Evolutionary conservation across 30 jellyfish, hydroid and myxozoan species (phyloP).

Genomic region (Pelagia noctiluca): DNA sequence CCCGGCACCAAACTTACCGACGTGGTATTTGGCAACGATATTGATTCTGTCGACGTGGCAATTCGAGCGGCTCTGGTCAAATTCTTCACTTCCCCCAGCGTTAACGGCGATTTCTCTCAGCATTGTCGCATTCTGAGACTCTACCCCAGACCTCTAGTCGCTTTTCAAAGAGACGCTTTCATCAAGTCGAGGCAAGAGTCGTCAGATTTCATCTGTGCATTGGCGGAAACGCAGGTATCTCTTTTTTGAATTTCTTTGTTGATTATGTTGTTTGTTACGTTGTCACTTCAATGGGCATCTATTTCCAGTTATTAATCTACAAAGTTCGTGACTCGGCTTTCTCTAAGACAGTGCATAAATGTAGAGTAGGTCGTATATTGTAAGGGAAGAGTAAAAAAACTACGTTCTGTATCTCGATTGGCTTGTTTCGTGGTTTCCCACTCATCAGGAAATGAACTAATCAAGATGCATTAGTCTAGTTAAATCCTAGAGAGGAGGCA

Average conservation of each 20-base stretch:
- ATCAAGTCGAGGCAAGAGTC: slow-evolving; percentile 72
- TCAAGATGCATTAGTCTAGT: too few species aligned
- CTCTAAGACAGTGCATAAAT: too few species aligned
- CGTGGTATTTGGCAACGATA: slow-evolving; percentile 85
- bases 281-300: too few species aligned
- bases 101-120: slow-evolving; percentile 67
- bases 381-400: too few species aligned
- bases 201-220: slow-evolving; percentile 63
- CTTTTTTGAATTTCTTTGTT: not conserved
- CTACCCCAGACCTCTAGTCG: slow-evolving; percentile 93
- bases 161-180: slow-evolving; percentile 73
- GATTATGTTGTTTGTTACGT: too few species aligned
- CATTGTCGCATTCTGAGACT: slow-evolving; percentile 82
- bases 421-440: too few species aligned
- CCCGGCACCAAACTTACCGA: slow-evolving; percentile 66
- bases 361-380: too few species aligned
- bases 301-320: too few species aligned
- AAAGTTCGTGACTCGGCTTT: too few species aligned
- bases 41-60: slow-evolving; percentile 95
- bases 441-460: too few species aligned
- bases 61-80: slow-evolving; percentile 87
- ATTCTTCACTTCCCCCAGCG: slow-evolving; percentile 86
- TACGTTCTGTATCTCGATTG: too few species aligned
- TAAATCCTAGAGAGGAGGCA: too few species aligned
- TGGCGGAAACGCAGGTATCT: slow-evolving; percentile 89